phyloP scores from a whole-genome alignment of 2,797 vertebrate species.

The Phrynocephalus forsythii region DNA sequence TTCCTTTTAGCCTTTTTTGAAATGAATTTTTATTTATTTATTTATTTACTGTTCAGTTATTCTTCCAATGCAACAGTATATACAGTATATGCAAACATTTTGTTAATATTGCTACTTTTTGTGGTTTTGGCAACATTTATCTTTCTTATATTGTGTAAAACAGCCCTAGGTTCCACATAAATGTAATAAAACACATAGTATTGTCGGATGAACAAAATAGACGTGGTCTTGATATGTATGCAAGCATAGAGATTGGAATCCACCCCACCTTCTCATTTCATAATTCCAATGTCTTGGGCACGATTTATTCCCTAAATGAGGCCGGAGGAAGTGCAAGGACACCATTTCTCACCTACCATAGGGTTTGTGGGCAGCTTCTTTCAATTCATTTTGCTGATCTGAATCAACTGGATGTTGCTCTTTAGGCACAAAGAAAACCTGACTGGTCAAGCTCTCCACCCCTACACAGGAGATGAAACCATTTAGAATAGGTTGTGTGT shows the following conservation, averaged over 20 bases:
- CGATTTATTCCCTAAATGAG: neutral
- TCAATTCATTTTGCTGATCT: neutral
- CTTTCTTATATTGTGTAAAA: too few relatives aligned
- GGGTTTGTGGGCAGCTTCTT: neutral
- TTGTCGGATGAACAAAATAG: neutral
- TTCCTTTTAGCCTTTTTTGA: too few relatives aligned
- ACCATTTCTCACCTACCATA: neutral
- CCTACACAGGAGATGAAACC: neutral
- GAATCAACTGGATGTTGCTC: neutral
- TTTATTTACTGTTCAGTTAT: too few relatives aligned
- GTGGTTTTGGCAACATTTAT: too few relatives aligned
- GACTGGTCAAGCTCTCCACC: too few relatives aligned
- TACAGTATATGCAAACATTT: too few relatives aligned
- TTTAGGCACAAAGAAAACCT: neutral
- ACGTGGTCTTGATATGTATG: neutral
- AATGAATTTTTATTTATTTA: too few relatives aligned
- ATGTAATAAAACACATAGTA: neutral
- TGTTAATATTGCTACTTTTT: constrained; percentile 6
- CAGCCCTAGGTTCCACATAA: too few relatives aligned
- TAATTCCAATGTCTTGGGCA: neutral
- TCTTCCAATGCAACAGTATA: too few relatives aligned
- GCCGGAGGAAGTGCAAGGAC: neutral
- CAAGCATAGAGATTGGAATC: neutral
- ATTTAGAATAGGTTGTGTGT: neutral
- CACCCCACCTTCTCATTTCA: neutral